Evolutionary conservation across 2,113 vertebrate genomes (phyloP).

Genomic region (Semicossyphus pulcher): DNA sequence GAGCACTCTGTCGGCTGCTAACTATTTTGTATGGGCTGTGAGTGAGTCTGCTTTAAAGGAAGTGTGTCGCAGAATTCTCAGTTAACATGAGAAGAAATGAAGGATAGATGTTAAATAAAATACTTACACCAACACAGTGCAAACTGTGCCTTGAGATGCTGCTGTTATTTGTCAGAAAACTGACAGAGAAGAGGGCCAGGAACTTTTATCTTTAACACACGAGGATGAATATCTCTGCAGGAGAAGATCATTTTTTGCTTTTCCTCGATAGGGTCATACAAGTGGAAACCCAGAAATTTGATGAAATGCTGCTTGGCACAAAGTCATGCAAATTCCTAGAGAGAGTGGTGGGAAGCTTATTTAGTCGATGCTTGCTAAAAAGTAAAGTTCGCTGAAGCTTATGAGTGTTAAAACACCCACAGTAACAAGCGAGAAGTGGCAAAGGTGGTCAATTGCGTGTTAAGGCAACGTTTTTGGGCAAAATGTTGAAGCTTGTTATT

Average conservation of each 20-base stretch:
- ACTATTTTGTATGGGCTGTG: not conserved
- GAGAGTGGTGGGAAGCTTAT: conserved; percentile 26
- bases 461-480: conserved; percentile 8
- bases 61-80: not conserved
- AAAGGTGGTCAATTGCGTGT: conserved; percentile 25
- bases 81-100: not conserved
- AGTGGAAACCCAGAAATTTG: conserved; percentile 25
- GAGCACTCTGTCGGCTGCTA: not conserved
- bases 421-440: conserved; percentile 2
- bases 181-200: not conserved
- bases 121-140: not conserved
- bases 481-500: conserved; percentile 31
- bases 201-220: conserved; percentile 17
- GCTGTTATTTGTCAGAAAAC: conserved; percentile 7
- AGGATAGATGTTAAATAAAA: not conserved
- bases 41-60: not conserved
- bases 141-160: not conserved
- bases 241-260: conserved; percentile 37
- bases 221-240: conserved; percentile 18
- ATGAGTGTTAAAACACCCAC: conserved; percentile 15
- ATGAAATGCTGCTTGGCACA: conserved; percentile 26
- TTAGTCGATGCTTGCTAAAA: conserved; percentile 48
- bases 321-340: conserved; percentile 35
- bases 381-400: conserved; percentile 56
- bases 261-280: conserved; percentile 20